A percentile compares a stretch with the other conserved stretches of the same genome.
Conservation (phyloP, 2,113 vertebrate genomes). For the Apteryx owenii region DNA sequence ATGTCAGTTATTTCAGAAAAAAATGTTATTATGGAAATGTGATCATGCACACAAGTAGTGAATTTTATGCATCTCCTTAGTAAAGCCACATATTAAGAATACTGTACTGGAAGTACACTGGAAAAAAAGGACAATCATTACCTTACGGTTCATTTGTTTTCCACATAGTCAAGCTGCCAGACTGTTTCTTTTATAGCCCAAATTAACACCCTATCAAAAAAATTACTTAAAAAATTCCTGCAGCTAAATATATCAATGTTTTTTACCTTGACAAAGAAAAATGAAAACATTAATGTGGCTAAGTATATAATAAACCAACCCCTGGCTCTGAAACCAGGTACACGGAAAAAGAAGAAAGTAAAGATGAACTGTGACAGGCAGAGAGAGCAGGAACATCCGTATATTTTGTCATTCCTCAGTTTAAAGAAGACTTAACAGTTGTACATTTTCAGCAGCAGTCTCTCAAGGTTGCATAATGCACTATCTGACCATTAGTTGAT, state of each 20-base stretch:
- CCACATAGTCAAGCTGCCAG: not conserved
- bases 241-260: not conserved
- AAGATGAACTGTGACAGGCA: not conserved
- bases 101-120: not conserved
- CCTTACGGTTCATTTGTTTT: not conserved
- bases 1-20: not conserved
- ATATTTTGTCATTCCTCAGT: not conserved
- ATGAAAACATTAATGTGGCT: not conserved
- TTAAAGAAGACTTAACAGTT: not conserved
- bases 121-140: not conserved
- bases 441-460: not conserved
- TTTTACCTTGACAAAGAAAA: not conserved
- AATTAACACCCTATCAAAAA: not conserved
- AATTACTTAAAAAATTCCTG: not conserved
- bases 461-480: not conserved
- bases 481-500: accelerated
- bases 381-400: not conserved
- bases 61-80: not conserved
- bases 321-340: not conserved
- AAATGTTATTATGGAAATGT: not conserved
- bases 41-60: not conserved
- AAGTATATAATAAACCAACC: not conserved
- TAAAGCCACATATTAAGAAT: not conserved
- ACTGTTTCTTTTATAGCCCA: not conserved
- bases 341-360: not conserved